phyloP scores from a whole-genome alignment of 2,888 invertebrate species.

The Eurois occulta region DNA sequence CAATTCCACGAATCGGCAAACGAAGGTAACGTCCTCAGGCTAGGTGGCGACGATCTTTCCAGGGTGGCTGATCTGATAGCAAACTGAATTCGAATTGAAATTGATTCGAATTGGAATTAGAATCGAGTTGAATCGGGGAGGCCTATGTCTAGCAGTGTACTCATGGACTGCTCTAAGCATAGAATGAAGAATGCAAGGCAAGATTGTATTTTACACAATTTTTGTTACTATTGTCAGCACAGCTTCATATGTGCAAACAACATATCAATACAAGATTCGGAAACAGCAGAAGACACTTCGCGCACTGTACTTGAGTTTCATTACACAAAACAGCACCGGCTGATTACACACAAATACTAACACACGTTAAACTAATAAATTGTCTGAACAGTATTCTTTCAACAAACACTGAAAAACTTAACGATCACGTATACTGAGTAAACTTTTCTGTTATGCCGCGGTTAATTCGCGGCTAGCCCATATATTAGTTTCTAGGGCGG shows the following conservation, averaged over 20 bases:
- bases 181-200: background rate
- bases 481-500: background rate
- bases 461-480: background rate
- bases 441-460: background rate
- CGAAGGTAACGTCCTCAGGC: background rate
- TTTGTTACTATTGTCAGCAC: background rate
- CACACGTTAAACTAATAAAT: conserved; percentile 10
- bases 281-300: background rate
- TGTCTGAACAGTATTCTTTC: conserved; percentile 10
- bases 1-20: background rate
- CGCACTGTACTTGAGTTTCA: background rate
- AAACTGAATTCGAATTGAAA: too few species aligned
- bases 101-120: background rate
- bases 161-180: background rate
- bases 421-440: background rate
- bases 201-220: background rate
- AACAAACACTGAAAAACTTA: conserved; percentile 4
- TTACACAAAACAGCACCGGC: conserved; percentile 15
- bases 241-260: conserved; percentile 6
- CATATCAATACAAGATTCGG: background rate
- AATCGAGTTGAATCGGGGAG: background rate
- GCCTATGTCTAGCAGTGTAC: background rate
- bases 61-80: too few species aligned
- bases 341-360: conserved; percentile 9
- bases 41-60: background rate